Evolutionary conservation across 2,797 vertebrate genomes (phyloP), one percentile per base, ranked within the genome.

Genomic region (Gadopsis bispinosus): DNA sequence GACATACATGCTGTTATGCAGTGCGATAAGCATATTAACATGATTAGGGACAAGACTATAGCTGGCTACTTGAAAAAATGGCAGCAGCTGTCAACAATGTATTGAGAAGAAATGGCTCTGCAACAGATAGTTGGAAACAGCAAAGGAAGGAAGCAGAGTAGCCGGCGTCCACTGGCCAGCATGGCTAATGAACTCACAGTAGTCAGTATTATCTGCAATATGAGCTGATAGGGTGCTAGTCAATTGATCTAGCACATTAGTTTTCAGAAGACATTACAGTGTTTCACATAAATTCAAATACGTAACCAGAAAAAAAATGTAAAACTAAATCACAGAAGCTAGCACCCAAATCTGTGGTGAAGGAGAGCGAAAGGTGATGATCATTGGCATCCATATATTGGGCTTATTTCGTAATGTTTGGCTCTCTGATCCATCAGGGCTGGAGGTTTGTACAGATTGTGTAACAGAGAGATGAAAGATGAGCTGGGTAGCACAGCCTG

Each of bases 11-110:
- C 78, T 29, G 20, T 17, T 33, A 17, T 50, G 39, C 22, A 53
- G 48, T 13, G 35, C 55, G 37, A 54, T 19, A 48, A 71, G 17
- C 54, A 29, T 48, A 74, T 77, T 61, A 65, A 72, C 16, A 45
- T 69, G 68, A 80, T 70, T 72, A 60, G 22, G 35, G 79, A 62
- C 71, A 66, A 48, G 20, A 51, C 80, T 58, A 47, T 58, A 65
- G 79, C 62, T 62, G 76, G 71, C 73, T 55, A 31, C 74, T 79
- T 83, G 76, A 75, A 78, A 70, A 82, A 81, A 67, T 72, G 61
- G 43, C 70, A 16, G 48, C 71, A 67, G 48, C 55, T 73, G 61
- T 68, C 55, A 55, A 66, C 47, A 13, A 72, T 22, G 43, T 65
- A 53, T 53, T 64, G 61, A 80, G 13, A 31, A 53, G 55, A 59